A percentile compares a stretch with the other conserved stretches of the same genome.
These are phyloP conservation scores for Tricholauxania praeusta DNA, from an alignment of 2,888 invertebrate species.

Conservation along the genomic window DNA sequence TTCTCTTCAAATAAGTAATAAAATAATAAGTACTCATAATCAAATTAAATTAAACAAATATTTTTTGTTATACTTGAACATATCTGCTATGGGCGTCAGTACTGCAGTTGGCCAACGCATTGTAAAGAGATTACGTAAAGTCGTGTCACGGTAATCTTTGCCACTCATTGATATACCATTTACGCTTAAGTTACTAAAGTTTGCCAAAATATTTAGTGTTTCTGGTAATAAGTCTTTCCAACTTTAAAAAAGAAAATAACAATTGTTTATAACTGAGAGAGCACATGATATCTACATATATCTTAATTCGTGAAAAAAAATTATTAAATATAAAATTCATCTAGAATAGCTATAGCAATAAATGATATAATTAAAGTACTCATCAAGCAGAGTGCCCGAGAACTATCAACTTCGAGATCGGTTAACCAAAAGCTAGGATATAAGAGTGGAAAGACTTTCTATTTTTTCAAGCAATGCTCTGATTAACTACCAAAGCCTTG, in stretches of 20 bases:
- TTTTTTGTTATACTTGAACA: conserved; percentile 72
- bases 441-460: too few relatives aligned
- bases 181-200: conserved; percentile 69
- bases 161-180: conserved; percentile 71
- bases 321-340: too few relatives aligned
- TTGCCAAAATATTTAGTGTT: conserved; percentile 69
- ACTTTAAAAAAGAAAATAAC: conserved; percentile 57
- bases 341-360: too few relatives aligned
- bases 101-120: conserved; percentile 71
- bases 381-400: too few relatives aligned
- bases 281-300: too few relatives aligned
- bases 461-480: too few relatives aligned
- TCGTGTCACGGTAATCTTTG: conserved; percentile 70
- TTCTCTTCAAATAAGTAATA: conserved; percentile 66
- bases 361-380: too few relatives aligned
- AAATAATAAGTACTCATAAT: background rate
- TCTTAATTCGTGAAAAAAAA: background rate
- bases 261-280: background rate
- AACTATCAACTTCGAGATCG: too few relatives aligned
- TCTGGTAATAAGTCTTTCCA: conserved; percentile 77
- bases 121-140: conserved; percentile 71
- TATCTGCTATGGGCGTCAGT: conserved; percentile 72
- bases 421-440: too few relatives aligned
- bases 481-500: too few relatives aligned
- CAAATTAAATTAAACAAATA: conserved; percentile 23